Evolutionary conservation across 2,797 vertebrate genomes (phyloP).

Genomic region (Remorina albescens): DNA sequence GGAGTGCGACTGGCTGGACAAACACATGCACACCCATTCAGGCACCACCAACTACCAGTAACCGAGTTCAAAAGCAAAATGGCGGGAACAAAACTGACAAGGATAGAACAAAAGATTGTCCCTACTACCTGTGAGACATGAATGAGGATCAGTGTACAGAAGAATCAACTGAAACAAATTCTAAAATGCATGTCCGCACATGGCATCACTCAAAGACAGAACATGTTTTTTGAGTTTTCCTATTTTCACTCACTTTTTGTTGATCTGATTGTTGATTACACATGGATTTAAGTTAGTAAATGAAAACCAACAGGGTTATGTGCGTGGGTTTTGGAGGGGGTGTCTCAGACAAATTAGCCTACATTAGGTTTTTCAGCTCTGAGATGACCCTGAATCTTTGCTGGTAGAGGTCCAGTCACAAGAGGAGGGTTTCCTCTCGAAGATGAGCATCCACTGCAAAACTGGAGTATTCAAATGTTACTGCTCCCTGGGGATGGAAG

Average conservation of each 20-base stretch:
- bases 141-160: slow-evolving; percentile 89
- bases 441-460: slow-evolving; percentile 82
- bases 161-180: slow-evolving; percentile 90
- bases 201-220: slow-evolving; percentile 86
- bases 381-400: slow-evolving; percentile 83
- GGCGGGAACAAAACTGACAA: slow-evolving; percentile 74
- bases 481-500: slow-evolving; percentile 89
- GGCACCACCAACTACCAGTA: slow-evolving; percentile 89
- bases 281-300: slow-evolving; percentile 80
- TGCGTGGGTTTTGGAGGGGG: slow-evolving; percentile 53
- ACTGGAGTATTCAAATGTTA: slow-evolving; percentile 93
- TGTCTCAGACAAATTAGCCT: slow-evolving; percentile 74
- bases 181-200: slow-evolving; percentile 86
- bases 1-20: slow-evolving; percentile 90
- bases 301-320: slow-evolving; percentile 86
- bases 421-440: slow-evolving; percentile 81
- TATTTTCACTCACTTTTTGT: slow-evolving; percentile 82
- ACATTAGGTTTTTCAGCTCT: slow-evolving; percentile 69
- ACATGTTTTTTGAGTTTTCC: slow-evolving; percentile 77
- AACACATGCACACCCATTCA: slow-evolving; percentile 95
- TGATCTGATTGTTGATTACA: slow-evolving; percentile 85
- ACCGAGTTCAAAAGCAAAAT: slow-evolving; percentile 90
- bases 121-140: slow-evolving; percentile 85
- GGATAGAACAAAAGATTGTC: slow-evolving; percentile 80
- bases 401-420: slow-evolving; percentile 88